Evolutionary conservation across 2,888 invertebrate species (phyloP).

Genomic region (Dryobotodes eremita): DNA sequence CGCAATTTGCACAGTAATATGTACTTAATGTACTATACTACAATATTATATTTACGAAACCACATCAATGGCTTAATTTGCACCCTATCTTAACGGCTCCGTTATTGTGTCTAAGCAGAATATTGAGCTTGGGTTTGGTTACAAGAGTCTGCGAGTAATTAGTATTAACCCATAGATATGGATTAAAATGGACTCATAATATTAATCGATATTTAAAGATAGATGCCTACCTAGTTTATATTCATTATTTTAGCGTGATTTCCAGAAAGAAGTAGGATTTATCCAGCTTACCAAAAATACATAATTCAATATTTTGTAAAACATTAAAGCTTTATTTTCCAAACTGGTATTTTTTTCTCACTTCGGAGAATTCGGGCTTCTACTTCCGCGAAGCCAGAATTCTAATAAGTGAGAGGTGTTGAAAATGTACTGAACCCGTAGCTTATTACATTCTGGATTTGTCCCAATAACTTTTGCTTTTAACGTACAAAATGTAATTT

Average conservation of each 20-base stretch:
- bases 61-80: conserved; percentile 55
- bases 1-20: conserved; percentile 32
- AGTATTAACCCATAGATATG: not conserved
- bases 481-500: not conserved
- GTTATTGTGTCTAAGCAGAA: conserved; percentile 23
- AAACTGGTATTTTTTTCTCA: not conserved
- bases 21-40: conserved; percentile 22
- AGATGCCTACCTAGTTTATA: not conserved
- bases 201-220: no score
- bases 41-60: conserved; percentile 52
- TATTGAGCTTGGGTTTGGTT: not conserved
- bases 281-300: not conserved
- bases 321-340: not conserved
- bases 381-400: not conserved
- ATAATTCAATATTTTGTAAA: not conserved
- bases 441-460: no score
- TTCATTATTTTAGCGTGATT: not conserved
- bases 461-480: not conserved
- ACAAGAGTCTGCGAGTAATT: conserved; percentile 1
- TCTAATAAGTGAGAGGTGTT: not conserved
- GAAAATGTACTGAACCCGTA: not conserved
- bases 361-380: not conserved
- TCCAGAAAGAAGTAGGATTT: not conserved
- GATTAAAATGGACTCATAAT: not conserved
- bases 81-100: conserved; percentile 19